Evolutionary conservation across 2,113 vertebrate species (phyloP).

Genomic region (Pterophyllum scalare): DNA sequence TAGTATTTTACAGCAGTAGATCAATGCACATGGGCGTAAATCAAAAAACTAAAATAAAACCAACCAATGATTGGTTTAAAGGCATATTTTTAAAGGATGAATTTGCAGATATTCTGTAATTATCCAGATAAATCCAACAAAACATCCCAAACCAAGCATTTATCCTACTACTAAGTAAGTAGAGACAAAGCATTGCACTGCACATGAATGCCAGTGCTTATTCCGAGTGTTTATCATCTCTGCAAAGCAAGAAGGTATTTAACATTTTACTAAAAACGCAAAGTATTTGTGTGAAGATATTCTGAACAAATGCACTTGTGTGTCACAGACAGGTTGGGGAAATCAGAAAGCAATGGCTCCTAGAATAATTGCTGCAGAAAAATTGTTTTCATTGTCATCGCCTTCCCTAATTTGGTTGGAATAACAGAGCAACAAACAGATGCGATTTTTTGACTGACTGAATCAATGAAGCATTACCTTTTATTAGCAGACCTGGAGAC

Average conservation of each 20-base stretch:
- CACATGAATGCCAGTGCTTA: not conserved
- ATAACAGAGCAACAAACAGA: not conserved
- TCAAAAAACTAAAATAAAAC: slow-evolving; percentile 5
- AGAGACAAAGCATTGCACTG: not conserved
- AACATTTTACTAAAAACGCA: not conserved
- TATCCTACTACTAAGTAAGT: not conserved
- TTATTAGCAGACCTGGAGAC: not conserved
- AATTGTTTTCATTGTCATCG: no score
- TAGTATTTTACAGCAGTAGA: not conserved
- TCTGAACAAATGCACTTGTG: not conserved
- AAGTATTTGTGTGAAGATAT: not conserved
- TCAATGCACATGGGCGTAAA: not conserved
- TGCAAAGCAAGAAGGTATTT: not conserved
- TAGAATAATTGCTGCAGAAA: not conserved
- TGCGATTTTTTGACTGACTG: not conserved
- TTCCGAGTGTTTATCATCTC: not conserved
- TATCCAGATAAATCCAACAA: not conserved
- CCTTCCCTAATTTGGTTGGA: not conserved
- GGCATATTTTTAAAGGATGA: not conserved
- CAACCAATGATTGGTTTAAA: not conserved
- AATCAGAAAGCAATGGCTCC: not conserved
- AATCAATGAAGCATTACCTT: not conserved
- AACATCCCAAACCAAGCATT: not conserved
- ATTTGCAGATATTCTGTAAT: not conserved
- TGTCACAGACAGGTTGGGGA: not conserved